These are phyloP conservation scores for Prunella himalayana DNA, from an alignment of 2,113 vertebrate species.

Conservation along the genomic window DNA sequence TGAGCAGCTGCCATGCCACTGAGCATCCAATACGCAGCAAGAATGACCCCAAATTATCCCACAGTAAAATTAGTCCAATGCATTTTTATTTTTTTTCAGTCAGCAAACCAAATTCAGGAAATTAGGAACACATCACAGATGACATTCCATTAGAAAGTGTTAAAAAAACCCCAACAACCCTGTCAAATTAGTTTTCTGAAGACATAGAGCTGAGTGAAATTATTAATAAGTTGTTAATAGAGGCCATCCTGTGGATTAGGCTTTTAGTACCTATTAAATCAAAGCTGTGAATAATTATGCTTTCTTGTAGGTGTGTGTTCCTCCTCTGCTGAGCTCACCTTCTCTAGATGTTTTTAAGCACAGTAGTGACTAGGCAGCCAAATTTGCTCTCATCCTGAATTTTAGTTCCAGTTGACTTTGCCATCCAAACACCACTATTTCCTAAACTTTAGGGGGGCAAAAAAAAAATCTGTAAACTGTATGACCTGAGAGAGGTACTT, in stretches of 20 bases:
- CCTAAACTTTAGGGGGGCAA: accelerated
- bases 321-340: background rate
- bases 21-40: accelerated
- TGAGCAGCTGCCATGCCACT: background rate
- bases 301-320: background rate
- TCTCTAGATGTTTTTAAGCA: background rate
- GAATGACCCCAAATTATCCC: background rate
- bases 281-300: constrained; percentile 8
- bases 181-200: constrained; percentile 34
- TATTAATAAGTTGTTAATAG: constrained; percentile 38
- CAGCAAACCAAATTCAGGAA: background rate
- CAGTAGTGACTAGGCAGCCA: background rate
- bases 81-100: background rate
- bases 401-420: background rate
- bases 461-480: background rate
- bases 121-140: background rate
- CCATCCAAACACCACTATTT: background rate
- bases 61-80: background rate
- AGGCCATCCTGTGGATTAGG: constrained; percentile 1
- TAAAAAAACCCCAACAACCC: background rate
- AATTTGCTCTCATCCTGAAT: background rate
- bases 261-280: constrained; percentile 29
- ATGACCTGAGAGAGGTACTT: background rate
- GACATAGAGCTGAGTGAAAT: background rate
- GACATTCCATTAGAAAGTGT: background rate